These are phyloP conservation scores for Nephrocerus scutellatus DNA, from an alignment of 2,888 invertebrate species.

Conservation along the genomic window DNA sequence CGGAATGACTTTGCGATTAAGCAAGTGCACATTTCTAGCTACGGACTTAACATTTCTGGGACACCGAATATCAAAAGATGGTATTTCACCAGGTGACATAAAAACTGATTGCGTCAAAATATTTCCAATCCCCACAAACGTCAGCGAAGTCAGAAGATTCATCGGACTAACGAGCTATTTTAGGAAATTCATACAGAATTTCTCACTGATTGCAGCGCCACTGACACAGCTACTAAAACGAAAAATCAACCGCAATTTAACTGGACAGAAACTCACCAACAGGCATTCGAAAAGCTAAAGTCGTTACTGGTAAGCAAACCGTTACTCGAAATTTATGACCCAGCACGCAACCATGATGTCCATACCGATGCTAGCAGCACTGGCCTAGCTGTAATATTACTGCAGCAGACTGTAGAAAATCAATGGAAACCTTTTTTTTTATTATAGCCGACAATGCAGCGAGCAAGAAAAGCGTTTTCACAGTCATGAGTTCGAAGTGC, in stretches of 20 bases:
- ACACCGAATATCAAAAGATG: slow-evolving; percentile 16
- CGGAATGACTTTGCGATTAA: slow-evolving; percentile 17
- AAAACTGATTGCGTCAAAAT: too few relatives aligned
- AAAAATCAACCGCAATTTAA: slow-evolving; percentile 9
- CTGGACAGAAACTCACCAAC: slow-evolving; percentile 9
- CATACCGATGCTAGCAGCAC: slow-evolving; percentile 21
- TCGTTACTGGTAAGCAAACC: slow-evolving; percentile 10
- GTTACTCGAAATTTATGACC: slow-evolving; percentile 14
- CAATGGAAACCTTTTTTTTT: slow-evolving; percentile 19
- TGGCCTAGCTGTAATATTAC: slow-evolving; percentile 22
- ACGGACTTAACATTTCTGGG: slow-evolving; percentile 18
- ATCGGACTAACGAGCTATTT: slow-evolving; percentile 21
- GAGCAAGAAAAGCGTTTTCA: slow-evolving; percentile 18
- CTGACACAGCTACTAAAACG: slow-evolving; percentile 12
- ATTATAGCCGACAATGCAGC: slow-evolving; percentile 20
- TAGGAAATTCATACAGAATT: slow-evolving; percentile 18
- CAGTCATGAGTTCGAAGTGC: slow-evolving; percentile 20
- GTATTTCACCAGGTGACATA: slow-evolving; percentile 15
- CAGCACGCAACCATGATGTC: slow-evolving; percentile 16
- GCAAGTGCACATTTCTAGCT: slow-evolving; percentile 19
- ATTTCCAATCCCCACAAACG: slow-evolving; percentile 14
- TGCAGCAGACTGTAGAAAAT: slow-evolving; percentile 16
- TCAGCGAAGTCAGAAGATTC: slow-evolving; percentile 16
- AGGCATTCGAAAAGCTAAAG: slow-evolving; percentile 12
- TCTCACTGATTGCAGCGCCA: slow-evolving; percentile 14